Base-by-base conservation (phyloP, 2,797 vertebrate genomes). In the Varecia variegata region DNA sequence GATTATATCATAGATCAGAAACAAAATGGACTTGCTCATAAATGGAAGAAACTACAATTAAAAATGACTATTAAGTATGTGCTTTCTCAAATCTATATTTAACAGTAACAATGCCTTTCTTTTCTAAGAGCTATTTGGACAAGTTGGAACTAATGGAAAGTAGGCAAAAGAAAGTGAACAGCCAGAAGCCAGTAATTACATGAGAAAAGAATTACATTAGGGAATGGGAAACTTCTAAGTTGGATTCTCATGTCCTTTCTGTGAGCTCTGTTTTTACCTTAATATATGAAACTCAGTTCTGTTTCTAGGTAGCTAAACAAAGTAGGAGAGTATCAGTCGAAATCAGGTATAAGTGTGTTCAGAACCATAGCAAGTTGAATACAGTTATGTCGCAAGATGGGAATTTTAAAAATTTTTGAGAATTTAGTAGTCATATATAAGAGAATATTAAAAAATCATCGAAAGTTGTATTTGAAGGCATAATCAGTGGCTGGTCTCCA, bases 11-110 rank as follows among this genome's bases (percentile, higher is more conserved):
- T 38, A 93, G 73, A 93, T 93, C 90, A 92, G 90, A 92, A 96
- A 94, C 73, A 90, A 92, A 96, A 95, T 89, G 32, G 54, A 50
- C 88, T 96, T n/a, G 5, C 67, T 97, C 94, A 96, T 95, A 91
- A 73, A 84, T 54, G 88, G 84, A 94, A 83, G n/a, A 90, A 96
- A 70, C 23, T 88, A 70, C 80, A 97, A 95, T 96, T 97, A 95
- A 97, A 95, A 95, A 60, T 90, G 47, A 91, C 65, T 96, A 81
- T 87, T 94, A 90, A 82, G 17, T 92, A 35, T 83, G 45, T 90
- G 60, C 76, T 95, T 94, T 97, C 68, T 91, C 79, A 94, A 83
- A 80, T 91, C 74, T 94, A 50, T 91, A 89, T 94, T 92, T 95
- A 96, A 95, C 77, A 95, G 76, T 90, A 96, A 92, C 54, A 92